These are phyloP conservation scores for Augochlora pura DNA, from an alignment of 1,140 invertebrate genomes.

Conservation along the genomic window DNA sequence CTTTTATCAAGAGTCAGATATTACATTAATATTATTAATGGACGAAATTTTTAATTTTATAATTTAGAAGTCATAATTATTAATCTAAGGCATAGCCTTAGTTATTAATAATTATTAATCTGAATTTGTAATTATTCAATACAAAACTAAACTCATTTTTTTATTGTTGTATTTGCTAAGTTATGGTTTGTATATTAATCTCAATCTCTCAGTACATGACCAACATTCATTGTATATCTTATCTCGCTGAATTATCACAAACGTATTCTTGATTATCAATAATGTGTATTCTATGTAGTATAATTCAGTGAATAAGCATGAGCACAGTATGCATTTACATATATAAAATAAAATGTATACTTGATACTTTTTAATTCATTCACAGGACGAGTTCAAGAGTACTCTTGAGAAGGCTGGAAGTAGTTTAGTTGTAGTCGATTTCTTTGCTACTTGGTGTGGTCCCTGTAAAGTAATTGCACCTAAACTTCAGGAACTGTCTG, in stretches of 20 bases:
- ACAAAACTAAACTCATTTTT: too few relatives aligned
- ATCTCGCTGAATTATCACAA: neutral
- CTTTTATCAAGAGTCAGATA: neutral
- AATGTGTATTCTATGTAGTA: neutral
- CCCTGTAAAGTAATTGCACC: conserved; percentile 97
- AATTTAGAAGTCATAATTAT: too few relatives aligned
- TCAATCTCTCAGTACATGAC: neutral
- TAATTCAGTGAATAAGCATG: neutral
- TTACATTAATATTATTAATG: neutral
- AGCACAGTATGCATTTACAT: neutral
- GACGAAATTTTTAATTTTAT: too few relatives aligned
- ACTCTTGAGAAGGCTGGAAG: conserved; percentile 88
- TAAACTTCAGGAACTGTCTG: conserved; percentile 85
- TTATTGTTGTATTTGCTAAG: neutral
- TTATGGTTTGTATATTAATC: neutral
- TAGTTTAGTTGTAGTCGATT: conserved; percentile 94
- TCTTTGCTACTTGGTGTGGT: conserved; percentile 93
- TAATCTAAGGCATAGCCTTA: too few relatives aligned
- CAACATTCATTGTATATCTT: neutral
- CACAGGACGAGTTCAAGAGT: conserved; percentile 86
- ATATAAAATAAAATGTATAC: neutral
- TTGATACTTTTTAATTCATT: conserved; percentile 58
- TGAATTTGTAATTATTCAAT: too few relatives aligned
- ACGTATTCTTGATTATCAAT: neutral
- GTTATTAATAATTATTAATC: too few relatives aligned